Base-by-base conservation (phyloP, 1,140 invertebrate genomes). In the Drosophila oshimai region DNA sequence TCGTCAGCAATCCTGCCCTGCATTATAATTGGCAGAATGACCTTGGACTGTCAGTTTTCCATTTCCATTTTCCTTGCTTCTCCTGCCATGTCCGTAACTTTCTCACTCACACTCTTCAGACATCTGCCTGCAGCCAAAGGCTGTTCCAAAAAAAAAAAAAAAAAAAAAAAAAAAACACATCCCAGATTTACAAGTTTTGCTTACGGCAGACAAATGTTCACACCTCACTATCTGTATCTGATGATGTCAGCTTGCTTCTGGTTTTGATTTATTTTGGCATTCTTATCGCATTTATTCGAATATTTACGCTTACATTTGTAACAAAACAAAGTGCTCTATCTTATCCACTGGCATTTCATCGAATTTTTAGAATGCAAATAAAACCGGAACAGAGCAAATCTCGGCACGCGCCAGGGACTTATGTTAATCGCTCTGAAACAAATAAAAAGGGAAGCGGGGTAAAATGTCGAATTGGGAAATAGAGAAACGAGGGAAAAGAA, bases 291-390 rank as follows among this genome's bases (percentile, higher is more conserved):
- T 58, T 58, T 26, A 7, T 24, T 20, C 20, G 18, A 42, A 7
- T n/a, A n/a, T n/a, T n/a, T n/a, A n/a, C 36, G 17, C 47, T 50
- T 13, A 60, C 55, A 39, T 12, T 15, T 60, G 55, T 26, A 58
- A 39, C 53, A 29, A 41, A 60, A 58, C 55, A 60, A 41, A 60
- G 15, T 10, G 15, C 46, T 51, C 9, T 17, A 34, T 28, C 41
- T 28, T 12, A 33, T 24, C 28, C 28, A 7, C 20, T 18, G 57
- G 18, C 36, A 50, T 67, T 67, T 67, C 58, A 65, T 54, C 44
- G 34, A 65, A 65, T 50, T 67, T 65, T 65, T 24, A 31, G 58
- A 67, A 67, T 67, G 62, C 42, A 65, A 64, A 64, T 65, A 49
- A 20, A 49, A 65, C 42, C 26, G 17, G 15, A 47, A 64, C 20